Base-by-base conservation (phyloP, 2,888 invertebrate genomes). In the Leucania comma region DNA sequence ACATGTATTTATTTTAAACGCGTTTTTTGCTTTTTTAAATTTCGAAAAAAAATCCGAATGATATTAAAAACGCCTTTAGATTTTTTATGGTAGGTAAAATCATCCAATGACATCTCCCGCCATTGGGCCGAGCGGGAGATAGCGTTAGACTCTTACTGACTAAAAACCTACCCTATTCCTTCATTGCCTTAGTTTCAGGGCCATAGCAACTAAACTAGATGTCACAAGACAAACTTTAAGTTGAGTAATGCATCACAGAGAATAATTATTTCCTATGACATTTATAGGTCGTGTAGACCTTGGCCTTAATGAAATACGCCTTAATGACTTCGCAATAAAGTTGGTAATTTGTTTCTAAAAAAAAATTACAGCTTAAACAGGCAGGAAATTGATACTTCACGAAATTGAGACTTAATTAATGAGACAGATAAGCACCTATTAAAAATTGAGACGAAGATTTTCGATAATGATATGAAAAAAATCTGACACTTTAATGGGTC, bases 401-500 rank as follows among this genome's bases (percentile, higher is more conserved):
- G 14, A 74, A 85, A 83, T 79, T 83, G 64, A 79, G 51, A 51
- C 68, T 72, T 81, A 83, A 78, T 81, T 84, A 83, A 79, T 64
- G 74, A 79, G 72, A 75, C 63, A 51, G 76, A 74, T 80, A 70
- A 83, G 81, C 51, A 71, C 74, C 77, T 60, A 85, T 84, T 85
- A 85, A 80, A 67, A 80, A 82, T 75, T 73, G 60, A 63, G 59
- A 62, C 60, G 61, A 68, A 69, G 57, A 81, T 73, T 73, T 57
- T 83, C 64, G 78, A 80, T 79, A 75, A 81, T 53, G 69, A 81
- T 78, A 78, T 65, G 73, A 75, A 83, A 84, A 83, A 82, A 68
- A 70, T 79, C 72, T 48, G 62, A 75, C 61, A 75, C 73, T 72
- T 74, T 78, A 46, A 85, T 74, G 76, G 71, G 68, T 73, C 35